A percentile compares a stretch with the other conserved stretches of the same genome.
These are phyloP conservation scores for Drosophila lacicola DNA, from an alignment of 2,888 invertebrate species.

Conservation along the genomic window DNA sequence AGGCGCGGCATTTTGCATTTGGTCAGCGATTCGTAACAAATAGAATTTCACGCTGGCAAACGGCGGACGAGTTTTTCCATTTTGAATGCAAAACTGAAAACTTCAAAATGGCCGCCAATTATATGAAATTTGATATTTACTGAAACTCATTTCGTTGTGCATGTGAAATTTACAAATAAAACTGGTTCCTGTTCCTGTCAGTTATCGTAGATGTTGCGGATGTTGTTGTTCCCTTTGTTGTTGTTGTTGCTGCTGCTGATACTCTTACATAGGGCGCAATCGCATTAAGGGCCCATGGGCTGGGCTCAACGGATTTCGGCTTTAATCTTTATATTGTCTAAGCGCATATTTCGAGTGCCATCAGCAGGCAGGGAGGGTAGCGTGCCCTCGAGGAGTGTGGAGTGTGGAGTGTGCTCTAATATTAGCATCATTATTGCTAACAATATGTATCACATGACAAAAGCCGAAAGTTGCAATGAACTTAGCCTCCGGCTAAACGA, in stretches of 20 bases:
- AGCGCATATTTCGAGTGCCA: conserved; percentile 54
- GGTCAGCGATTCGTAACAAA: conserved; percentile 48
- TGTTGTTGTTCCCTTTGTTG: background rate
- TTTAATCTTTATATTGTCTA: conserved; percentile 76
- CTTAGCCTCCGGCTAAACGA: conserved; percentile 35
- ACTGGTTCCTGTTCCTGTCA: conserved; percentile 63
- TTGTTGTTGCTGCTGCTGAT: conserved; percentile 47
- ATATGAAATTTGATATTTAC: conserved; percentile 74
- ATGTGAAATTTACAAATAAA: conserved; percentile 35
- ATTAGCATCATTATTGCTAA: conserved; percentile 57
- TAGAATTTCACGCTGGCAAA: conserved; percentile 1
- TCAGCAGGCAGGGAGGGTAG: conserved; percentile 28
- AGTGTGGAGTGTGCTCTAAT: conserved; percentile 54
- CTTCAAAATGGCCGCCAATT: conserved; percentile 74
- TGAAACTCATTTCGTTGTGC: conserved; percentile 14
- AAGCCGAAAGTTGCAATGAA: conserved; percentile 57
- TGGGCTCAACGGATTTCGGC: conserved; percentile 74
- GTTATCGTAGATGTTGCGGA: conserved; percentile 45
- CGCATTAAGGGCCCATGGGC: conserved; percentile 66
- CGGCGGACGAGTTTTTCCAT: conserved; percentile 31
- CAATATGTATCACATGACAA: conserved; percentile 61
- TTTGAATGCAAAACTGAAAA: conserved; percentile 55
- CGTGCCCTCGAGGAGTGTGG: conserved; percentile 29
- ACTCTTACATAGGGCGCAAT: conserved; percentile 56
- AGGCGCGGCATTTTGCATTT: conserved; percentile 53